Evolutionary conservation across 1,140 invertebrate genomes (phyloP), one percentile per base, ranked within the genome.

Genomic region (Drosophila rhopaloa): DNA sequence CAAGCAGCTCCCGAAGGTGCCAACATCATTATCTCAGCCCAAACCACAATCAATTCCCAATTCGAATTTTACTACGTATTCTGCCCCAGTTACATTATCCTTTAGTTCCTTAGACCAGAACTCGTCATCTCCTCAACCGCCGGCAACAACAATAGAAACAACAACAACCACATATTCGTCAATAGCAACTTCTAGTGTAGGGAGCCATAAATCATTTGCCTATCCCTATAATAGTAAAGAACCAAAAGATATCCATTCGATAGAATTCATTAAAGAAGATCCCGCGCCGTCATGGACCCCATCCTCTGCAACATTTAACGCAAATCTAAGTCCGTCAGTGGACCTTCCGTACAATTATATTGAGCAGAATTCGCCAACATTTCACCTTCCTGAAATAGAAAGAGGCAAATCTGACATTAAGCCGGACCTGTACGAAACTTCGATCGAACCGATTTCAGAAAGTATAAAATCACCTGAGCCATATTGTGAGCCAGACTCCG

Each of bases 1-100:
- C n/a, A 89, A 89, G 66, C 85, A 90, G 50, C 76, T 90, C 2
- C 85, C 85, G 24, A 81, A 81, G 59, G 76, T 90, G 62, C 85
- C 85, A 48, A 67, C 41, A 11, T 14, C 55, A 35, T 54, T 63
- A 72, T 9, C 13, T 11, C 29, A 43, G 9, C 27, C n/a, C 4
- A 60, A 57, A 47, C 16, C 41, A 9, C 53, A 50, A 60, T 48
- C 47, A 24, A 62, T 48, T 11, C 29, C 47, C 4, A 58, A 41
- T 47, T 53, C 35, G 10, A 56, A 53, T 35, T 47, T 38, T 27
- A 13, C 46, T 4, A 40, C 24, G 13, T 27, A 29, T 44, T 19
- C 53, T 54, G 54, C 48, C 29, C 40, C 41, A 66, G 40, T 35
- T 14, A n/a, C 46, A 57, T 27, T 62, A 50, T 35, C 70, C 59